A percentile compares a stretch with the other conserved stretches of the same genome.
phyloP scores from a whole-genome alignment of 2,113 vertebrate genomes.

The Scomber scombrus region DNA sequence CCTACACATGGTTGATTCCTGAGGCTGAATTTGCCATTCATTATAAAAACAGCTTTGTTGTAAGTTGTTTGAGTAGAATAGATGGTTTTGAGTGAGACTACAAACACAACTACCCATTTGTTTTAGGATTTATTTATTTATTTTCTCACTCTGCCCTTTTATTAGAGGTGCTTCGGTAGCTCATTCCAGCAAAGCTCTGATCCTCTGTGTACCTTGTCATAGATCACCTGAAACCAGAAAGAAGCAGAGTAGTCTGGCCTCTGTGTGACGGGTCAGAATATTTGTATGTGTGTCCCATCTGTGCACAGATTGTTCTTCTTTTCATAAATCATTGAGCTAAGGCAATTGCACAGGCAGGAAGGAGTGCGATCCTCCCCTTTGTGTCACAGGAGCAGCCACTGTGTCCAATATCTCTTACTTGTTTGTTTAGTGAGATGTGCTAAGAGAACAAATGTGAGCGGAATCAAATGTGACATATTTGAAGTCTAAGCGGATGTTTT shows the following conservation, averaged over 20 bases:
- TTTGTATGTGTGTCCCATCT: constrained; percentile 81
- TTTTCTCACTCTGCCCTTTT: not conserved
- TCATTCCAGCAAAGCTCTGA: constrained; percentile 15
- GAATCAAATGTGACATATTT: constrained; percentile 63
- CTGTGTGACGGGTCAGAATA: constrained; percentile 72
- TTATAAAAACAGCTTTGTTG: not conserved
- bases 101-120: not conserved
- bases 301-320: constrained; percentile 76
- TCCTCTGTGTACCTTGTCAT: constrained; percentile 17
- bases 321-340: constrained; percentile 85
- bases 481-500: constrained; percentile 60
- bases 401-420: constrained; percentile 66
- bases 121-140: not conserved
- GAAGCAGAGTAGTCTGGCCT: constrained; percentile 30
- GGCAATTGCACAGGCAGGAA: constrained; percentile 78
- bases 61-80: not conserved
- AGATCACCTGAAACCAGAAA: constrained; percentile 51
- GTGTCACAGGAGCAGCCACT: constrained; percentile 62
- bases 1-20: not conserved
- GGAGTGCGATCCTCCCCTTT: constrained; percentile 66
- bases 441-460: constrained; percentile 66
- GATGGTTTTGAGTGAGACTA: not conserved
- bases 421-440: constrained; percentile 73
- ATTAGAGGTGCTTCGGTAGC: not conserved
- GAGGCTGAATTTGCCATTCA: not conserved